Conservation (phyloP, 1,140 invertebrate genomes). For the Musca vetustissima region DNA sequence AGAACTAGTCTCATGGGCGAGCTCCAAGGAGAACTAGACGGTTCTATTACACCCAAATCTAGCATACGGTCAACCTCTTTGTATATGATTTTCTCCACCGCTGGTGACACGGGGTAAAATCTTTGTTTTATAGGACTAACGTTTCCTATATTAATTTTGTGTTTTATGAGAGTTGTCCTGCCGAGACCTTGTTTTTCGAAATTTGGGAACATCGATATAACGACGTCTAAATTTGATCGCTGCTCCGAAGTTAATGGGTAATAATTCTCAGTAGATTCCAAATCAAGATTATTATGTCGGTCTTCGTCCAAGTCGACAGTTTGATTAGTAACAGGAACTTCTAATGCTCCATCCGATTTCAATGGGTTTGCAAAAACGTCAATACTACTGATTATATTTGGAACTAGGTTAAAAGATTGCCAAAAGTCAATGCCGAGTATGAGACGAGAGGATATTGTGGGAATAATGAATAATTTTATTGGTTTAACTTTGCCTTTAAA, state of each 20-base stretch:
- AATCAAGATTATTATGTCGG: too few species aligned
- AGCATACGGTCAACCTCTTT: too few species aligned
- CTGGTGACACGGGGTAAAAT: constrained; percentile 29
- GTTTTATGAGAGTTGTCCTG: neutral
- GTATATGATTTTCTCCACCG: constrained; percentile 34
- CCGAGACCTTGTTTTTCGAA: too few species aligned
- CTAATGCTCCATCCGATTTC: neutral
- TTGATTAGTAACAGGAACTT: too few species aligned
- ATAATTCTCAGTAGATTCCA: neutral
- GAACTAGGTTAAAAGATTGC: constrained; percentile 12
- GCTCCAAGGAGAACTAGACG: neutral
- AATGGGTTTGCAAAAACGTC: neutral
- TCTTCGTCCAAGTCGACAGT: too few species aligned
- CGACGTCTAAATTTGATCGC: neutral
- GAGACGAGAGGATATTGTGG: neutral
- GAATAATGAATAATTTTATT: constrained; percentile 19
- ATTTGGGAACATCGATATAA: neutral
- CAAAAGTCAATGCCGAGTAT: constrained; percentile 13
- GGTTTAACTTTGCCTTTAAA: neutral
- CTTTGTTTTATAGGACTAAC: constrained; percentile 24
- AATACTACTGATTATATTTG: neutral
- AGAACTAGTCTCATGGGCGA: neutral
- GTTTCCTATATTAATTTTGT: neutral
- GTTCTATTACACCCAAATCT: constrained; percentile 1
- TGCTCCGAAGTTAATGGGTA: neutral